phyloP scores from a whole-genome alignment of 2,797 vertebrate species.

The Rhinoraja longicauda region DNA sequence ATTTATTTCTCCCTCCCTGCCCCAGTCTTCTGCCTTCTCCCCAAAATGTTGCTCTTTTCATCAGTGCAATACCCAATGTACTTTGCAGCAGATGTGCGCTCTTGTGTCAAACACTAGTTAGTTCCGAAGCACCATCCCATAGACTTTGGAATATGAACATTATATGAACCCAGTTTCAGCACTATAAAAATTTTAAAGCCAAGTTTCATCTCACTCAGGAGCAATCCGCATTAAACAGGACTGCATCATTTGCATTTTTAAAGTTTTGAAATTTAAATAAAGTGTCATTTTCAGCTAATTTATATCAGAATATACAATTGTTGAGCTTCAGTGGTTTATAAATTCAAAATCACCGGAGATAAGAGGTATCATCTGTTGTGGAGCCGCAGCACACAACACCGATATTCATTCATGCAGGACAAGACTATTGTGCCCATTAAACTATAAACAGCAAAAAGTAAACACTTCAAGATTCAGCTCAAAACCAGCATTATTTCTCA shows the following conservation, averaged over 20 bases:
- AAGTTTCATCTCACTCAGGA: conserved; percentile 27
- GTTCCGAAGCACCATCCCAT: too few species aligned
- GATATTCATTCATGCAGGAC: conserved; percentile 37
- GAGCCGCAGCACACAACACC: conserved; percentile 40
- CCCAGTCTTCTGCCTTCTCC: too few species aligned
- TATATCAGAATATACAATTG: conserved; percentile 74
- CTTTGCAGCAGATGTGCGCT: too few species aligned
- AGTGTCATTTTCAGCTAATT: conserved; percentile 78
- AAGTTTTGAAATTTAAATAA: conserved; percentile 77
- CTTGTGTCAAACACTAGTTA: too few species aligned
- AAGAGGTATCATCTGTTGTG: conserved; percentile 74
- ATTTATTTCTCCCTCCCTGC: too few species aligned
- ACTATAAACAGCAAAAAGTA: conserved; percentile 37
- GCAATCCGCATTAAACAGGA: conserved; percentile 15
- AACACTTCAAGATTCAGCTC: conserved; percentile 38
- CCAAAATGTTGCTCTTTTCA: too few species aligned
- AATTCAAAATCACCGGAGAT: conserved; percentile 66
- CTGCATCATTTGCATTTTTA: conserved; percentile 32
- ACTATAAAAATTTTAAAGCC: not conserved
- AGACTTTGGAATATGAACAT: too few species aligned
- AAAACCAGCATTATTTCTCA: conserved; percentile 36
- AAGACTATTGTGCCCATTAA: conserved; percentile 39
- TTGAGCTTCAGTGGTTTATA: conserved; percentile 73
- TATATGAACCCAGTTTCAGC: too few species aligned
- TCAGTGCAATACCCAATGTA: too few species aligned